Evolutionary conservation across 2,797 vertebrate genomes (phyloP).

Genomic region (Halcyon chelicuti): DNA sequence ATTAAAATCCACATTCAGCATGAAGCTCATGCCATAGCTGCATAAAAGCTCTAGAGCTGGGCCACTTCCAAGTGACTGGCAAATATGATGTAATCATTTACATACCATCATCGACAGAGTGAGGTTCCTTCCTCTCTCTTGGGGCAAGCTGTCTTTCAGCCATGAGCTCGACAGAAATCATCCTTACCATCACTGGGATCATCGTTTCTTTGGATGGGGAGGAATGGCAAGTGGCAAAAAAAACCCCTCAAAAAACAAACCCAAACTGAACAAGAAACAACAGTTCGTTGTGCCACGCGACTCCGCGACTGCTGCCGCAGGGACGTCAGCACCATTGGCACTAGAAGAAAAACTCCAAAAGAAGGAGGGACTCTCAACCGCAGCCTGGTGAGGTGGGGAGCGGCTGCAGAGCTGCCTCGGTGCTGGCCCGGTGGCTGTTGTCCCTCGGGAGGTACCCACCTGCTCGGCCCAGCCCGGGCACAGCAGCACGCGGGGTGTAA

Average conservation of each 20-base stretch:
- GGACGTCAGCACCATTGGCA: fast-evolving
- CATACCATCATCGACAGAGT: conserved; percentile 36
- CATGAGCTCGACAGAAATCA: conserved; percentile 13
- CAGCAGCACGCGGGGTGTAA: neutral
- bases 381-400: fast-evolving
- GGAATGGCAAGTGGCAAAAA: neutral
- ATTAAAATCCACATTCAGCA: conserved; percentile 36
- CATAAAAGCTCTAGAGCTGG: conserved; percentile 43
- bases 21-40: conserved; percentile 6
- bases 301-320: fast-evolving
- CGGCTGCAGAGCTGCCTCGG: neutral
- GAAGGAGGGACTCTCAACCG: neutral
- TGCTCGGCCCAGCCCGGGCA: neutral
- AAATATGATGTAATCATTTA: conserved; percentile 58
- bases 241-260: neutral
- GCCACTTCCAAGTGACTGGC: conserved; percentile 41
- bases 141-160: conserved; percentile 55
- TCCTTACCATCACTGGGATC: neutral
- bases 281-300: fast-evolving
- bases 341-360: neutral
- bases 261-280: neutral
- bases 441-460: conserved; percentile 16
- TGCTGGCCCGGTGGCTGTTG: neutral
- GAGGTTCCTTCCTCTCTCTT: conserved; percentile 52
- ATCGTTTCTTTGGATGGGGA: neutral